These are phyloP conservation scores for Troides helena DNA, from an alignment of 2,888 invertebrate species.

Conservation along the genomic window DNA sequence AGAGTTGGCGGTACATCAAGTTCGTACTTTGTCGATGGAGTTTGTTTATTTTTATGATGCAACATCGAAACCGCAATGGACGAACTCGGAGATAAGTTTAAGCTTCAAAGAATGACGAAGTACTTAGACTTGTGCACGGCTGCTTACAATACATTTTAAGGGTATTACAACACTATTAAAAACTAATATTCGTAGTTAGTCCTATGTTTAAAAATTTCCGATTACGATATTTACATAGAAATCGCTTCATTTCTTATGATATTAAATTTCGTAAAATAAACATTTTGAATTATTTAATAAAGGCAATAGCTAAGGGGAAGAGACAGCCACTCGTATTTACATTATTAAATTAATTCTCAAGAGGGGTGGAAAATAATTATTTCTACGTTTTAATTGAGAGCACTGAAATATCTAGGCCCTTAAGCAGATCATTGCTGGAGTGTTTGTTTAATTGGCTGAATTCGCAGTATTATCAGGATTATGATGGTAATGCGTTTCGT, in stretches of 20 bases:
- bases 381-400: conserved; percentile 76
- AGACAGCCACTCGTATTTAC: conserved; percentile 62
- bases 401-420: conserved; percentile 70
- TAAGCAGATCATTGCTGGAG: conserved; percentile 59
- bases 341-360: conserved; percentile 74
- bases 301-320: conserved; percentile 44
- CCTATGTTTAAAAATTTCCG: background rate
- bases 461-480: conserved; percentile 30
- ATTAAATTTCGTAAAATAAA: conserved; percentile 31
- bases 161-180: too few species aligned
- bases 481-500: conserved; percentile 6
- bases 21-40: conserved; percentile 34
- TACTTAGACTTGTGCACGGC: background rate
- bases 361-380: conserved; percentile 75
- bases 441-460: conserved; percentile 35
- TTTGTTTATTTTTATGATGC: conserved; percentile 30
- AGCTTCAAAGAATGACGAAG: conserved; percentile 9
- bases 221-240: background rate
- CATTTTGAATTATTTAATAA: conserved; percentile 50
- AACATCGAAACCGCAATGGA: conserved; percentile 20
- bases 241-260: conserved; percentile 18
- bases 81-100: conserved; percentile 18
- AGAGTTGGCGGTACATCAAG: conserved; percentile 47
- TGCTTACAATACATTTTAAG: too few species aligned
- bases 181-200: too few species aligned